phyloP scores from a whole-genome alignment of 2,797 vertebrate genomes.

The Tragelaphus eurycerus region DNA sequence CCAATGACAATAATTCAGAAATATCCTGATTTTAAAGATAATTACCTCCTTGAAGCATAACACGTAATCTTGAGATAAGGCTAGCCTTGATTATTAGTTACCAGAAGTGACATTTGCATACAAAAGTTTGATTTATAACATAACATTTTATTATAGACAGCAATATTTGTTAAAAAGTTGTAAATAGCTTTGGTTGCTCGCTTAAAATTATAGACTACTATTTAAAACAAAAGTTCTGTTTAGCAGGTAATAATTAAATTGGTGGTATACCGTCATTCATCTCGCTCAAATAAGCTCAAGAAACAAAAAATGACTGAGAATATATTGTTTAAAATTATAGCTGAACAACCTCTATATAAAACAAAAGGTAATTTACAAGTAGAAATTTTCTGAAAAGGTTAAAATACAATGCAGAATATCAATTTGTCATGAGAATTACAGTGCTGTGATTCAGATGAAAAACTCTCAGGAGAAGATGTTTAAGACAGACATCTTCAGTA shows the following conservation, averaged over 20 bases:
- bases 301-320: background rate
- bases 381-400: conserved; percentile 17
- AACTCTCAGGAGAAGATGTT: background rate
- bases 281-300: background rate
- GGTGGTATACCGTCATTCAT: background rate
- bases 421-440: conserved; percentile 12
- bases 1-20: background rate
- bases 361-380: background rate
- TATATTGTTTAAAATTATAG: conserved; percentile 3
- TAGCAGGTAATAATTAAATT: conserved; percentile 19
- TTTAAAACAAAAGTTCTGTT: conserved; percentile 16
- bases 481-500: conserved; percentile 28
- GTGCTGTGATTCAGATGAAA: conserved; percentile 18
- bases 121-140: conserved; percentile 37
- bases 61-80: background rate
- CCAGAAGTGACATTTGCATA: conserved; percentile 23
- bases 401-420: background rate
- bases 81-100: background rate
- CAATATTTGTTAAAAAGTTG: conserved; percentile 8
- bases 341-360: conserved; percentile 57
- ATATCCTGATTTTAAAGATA: conserved; percentile 30
- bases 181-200: background rate
- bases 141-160: background rate
- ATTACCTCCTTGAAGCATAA: background rate
- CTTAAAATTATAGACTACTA: background rate